Base-by-base conservation (phyloP, 2,888 invertebrate genomes). In the Auanema freiburgensis region DNA sequence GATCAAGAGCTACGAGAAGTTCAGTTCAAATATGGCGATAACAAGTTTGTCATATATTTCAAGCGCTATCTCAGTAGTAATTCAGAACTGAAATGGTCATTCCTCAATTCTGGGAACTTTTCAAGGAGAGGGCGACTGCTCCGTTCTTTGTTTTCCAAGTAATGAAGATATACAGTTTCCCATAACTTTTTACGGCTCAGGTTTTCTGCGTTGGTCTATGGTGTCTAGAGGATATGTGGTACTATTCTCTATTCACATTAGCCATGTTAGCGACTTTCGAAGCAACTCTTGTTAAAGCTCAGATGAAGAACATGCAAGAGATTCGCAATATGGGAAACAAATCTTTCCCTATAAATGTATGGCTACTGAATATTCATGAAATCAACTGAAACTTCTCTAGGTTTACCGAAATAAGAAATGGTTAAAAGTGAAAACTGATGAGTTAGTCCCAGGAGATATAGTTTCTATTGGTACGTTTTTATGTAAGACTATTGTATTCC, bases 281-380 rank as follows among this genome's bases (percentile, higher is more conserved):
- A 85, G 96, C 94, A 76, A 97, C 97, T 0, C 88, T 99, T 59
- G 97, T 99, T 0, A 95, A 97, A 79, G 98, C 99, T 84, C 98
- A 99, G 84, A 85, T 98, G 59, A 88, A 92, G 69, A 98, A 99
- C 84, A 95, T 99, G 95, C 91, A 93, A 0, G 97, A 97, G 87
- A 97, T 99, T 73, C 88, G 97, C 14, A 95, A 95, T 87, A 99
- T 99, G 98, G 98, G 97, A 2, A 97, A 94, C 83, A 94, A 93
- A 84, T 94, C 97, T 0, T 94, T 94, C 83, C 88, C 89, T 75
- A 91, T 97, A 71, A 88, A 89, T 86, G 89, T 89, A 14, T 54
- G 33, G 69, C 57, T 6, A 1, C 14, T 55, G 24, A 16, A 8
- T 23, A 21, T 23, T 18, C 2, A 52, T n/a, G 24, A 11, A 12